Evolutionary conservation across 2,888 invertebrate genomes (phyloP), one percentile per base, ranked within the genome.

Genomic region (Catotricha subobsoleta): DNA sequence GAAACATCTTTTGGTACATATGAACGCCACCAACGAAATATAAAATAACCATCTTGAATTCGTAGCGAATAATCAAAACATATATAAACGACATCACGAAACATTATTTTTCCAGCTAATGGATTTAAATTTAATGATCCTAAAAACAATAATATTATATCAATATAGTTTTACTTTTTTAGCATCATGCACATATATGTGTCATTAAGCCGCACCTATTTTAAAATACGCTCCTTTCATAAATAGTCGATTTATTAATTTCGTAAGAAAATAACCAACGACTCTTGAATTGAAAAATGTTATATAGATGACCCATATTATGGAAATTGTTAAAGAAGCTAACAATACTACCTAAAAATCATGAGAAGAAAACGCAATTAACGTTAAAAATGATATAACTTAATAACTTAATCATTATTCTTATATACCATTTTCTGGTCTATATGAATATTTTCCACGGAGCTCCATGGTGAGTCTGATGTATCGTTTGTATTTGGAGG

Each of bases 91-190:
- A 97, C 77, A 66, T 97, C 92, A 43, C 92, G 73, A 61, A 97
- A 94, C 95, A 97, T 97, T 41, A 98, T 81, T 67, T 97, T 97
- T 3, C 98, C 98, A 41, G 94, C 88, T 47, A 97, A 68, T n/a
- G 91, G 86, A 60, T 92, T 90, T 41, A 95, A 67, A 5, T 91
- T 90, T 54, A 97, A 77, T 3, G 97, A 95, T 43, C 95, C 92
- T 90, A 60, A 19, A 68, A 65, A 40, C 8, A 25, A 23, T 8
- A 38, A 23, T 25, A 8, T 21, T 15, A 3, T n/a, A 7, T 4
- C 8, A n/a, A 25, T 25, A 25, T 25, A 8, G 10, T 25, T 25
- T 7, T 10, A 25, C 10, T 25, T 10, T 7, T 7, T 30, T 13
- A 6, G 6, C 12, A 13, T 30, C 15, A n/a, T 30, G 6, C 6